These are phyloP conservation scores for Tetragonula clypearis DNA, from an alignment of 1,140 invertebrate species.

Conservation along the genomic window DNA sequence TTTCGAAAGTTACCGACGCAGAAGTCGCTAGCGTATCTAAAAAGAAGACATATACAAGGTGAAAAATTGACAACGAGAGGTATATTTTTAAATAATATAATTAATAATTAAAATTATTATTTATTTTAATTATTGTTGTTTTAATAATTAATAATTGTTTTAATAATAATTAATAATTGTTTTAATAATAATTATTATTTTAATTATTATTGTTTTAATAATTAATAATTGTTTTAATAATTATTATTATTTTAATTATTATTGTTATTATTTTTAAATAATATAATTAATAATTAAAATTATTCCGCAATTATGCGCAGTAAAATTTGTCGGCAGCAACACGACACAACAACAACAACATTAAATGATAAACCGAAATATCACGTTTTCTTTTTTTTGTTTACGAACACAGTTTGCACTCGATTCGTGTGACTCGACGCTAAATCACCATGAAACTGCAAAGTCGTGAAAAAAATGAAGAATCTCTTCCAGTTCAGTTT, in stretches of 20 bases:
- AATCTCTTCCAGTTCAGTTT: neutral
- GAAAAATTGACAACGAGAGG: neutral
- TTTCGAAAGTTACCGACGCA: neutral
- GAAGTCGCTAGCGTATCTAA: neutral
- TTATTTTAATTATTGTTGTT: too few species aligned
- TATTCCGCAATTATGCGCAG: neutral
- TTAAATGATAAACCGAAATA: neutral
- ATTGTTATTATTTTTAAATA: too few species aligned
- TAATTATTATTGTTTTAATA: too few species aligned
- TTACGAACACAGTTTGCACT: constrained; percentile 52
- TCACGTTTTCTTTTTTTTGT: constrained; percentile 13
- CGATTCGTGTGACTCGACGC: neutral
- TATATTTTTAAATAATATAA: too few species aligned
- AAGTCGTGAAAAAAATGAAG: neutral
- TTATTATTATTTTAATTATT: too few species aligned
- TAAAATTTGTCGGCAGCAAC: neutral
- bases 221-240: too few species aligned
- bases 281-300: neutral
- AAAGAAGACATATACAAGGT: neutral
- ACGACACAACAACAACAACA: neutral
- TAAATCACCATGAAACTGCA: neutral
- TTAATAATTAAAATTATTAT: neutral
- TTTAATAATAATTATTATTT: too few species aligned
- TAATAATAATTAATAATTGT: too few species aligned
- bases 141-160: too few species aligned